These are phyloP conservation scores for Amphiprion ocellaris DNA, from an alignment of 2,113 vertebrate species.

Conservation along the genomic window DNA sequence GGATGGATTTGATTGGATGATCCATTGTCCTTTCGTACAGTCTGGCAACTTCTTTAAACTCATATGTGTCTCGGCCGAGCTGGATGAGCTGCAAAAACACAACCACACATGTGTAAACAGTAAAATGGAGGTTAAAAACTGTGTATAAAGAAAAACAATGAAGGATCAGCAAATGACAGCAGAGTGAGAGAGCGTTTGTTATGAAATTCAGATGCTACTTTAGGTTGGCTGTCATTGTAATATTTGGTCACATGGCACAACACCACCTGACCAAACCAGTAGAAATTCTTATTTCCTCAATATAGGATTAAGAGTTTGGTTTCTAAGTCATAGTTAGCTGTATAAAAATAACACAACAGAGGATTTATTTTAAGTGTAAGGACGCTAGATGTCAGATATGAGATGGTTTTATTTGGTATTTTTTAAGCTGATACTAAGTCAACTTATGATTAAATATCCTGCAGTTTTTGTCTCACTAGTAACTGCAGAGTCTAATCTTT, in stretches of 20 bases:
- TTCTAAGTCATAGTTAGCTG: too few species aligned
- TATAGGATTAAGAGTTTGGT: too few species aligned
- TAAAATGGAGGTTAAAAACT: not conserved
- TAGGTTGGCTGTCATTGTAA: too few species aligned
- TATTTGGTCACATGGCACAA: too few species aligned
- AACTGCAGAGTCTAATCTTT: too few species aligned
- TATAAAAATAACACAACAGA: too few species aligned
- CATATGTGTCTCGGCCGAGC: slow-evolving; percentile 91
- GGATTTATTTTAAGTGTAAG: too few species aligned
- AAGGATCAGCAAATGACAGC: not conserved
- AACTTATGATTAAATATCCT: not conserved
- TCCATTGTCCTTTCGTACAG: slow-evolving; percentile 95
- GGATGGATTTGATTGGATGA: slow-evolving; percentile 92
- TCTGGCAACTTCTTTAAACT: slow-evolving; percentile 93
- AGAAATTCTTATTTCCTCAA: too few species aligned
- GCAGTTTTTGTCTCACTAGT: not conserved
- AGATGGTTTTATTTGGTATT: not conserved
- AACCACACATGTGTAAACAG: not conserved
- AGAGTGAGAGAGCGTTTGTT: not conserved
- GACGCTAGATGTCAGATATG: not conserved
- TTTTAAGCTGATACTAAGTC: not conserved
- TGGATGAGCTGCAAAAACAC: slow-evolving; percentile 80
- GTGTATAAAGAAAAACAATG: not conserved
- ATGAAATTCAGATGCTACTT: not conserved
- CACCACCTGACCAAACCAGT: too few species aligned